Evolutionary conservation across 2,888 invertebrate species (phyloP).

Genomic region (Leptogaster cylindrica): DNA sequence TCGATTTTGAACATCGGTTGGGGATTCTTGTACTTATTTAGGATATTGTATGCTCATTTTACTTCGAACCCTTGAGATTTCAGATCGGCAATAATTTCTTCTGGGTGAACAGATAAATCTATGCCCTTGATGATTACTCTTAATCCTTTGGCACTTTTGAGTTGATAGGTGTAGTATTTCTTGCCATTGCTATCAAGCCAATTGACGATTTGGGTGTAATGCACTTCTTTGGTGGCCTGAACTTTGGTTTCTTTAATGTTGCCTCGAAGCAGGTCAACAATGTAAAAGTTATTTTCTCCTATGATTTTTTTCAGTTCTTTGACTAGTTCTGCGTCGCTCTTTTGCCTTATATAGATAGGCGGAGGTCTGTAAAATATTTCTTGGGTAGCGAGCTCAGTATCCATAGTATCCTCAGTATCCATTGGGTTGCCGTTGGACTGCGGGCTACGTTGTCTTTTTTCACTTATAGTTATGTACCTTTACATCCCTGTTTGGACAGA

Average conservation of each 20-base stretch:
- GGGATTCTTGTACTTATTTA: not conserved
- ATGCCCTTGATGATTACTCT: conserved; percentile 5
- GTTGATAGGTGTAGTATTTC: conserved; percentile 11
- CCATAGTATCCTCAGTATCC: not conserved
- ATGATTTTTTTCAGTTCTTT: conserved; percentile 1
- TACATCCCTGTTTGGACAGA: not conserved
- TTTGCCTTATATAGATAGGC: conserved; percentile 8
- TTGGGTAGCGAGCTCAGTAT: not conserved
- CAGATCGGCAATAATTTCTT: not conserved
- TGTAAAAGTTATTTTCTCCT: not conserved
- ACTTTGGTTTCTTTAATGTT: conserved; percentile 9
- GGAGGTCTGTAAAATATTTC: conserved; percentile 4
- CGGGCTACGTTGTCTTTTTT: not conserved
- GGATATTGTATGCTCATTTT: not conserved
- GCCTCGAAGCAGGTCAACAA: not conserved
- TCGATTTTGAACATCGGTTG: conserved; percentile 1
- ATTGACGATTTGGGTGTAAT: conserved; percentile 1
- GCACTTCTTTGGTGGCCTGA: conserved; percentile 1
- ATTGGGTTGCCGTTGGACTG: not conserved
- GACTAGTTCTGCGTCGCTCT: conserved; percentile 2
- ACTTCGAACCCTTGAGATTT: not conserved
- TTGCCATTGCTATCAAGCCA: not conserved
- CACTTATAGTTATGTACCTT: not conserved
- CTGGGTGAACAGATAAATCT: not conserved
- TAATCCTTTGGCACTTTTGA: not conserved